Percentiles rank a stretch among this genome's conserved stretches.
Conservation (phyloP, 2,888 invertebrate genomes). For the Parnassius glacialis region DNA sequence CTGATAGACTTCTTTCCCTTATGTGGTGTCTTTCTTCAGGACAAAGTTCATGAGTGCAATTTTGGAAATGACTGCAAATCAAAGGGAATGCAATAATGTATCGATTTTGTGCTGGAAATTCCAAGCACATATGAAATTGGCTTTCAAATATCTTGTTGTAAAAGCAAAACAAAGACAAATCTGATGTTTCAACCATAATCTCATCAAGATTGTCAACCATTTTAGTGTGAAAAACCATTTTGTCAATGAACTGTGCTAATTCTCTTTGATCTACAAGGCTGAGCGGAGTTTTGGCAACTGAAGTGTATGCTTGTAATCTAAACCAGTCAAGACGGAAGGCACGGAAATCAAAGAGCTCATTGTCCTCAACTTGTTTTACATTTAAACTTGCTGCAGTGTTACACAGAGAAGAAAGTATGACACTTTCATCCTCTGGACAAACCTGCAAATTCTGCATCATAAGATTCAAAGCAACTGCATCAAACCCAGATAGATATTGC, state of each 20-base stretch:
- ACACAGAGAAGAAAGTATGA: slow-evolving; percentile 95
- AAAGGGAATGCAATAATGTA: slow-evolving; percentile 98
- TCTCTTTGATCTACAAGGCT: slow-evolving; percentile 91
- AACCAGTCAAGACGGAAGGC: slow-evolving; percentile 98
- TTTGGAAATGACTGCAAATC: slow-evolving; percentile 98
- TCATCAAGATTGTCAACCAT: slow-evolving; percentile 99
- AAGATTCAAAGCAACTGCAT: slow-evolving; percentile 94
- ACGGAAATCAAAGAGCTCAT: slow-evolving; percentile 96
- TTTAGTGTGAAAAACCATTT: slow-evolving; percentile 97
- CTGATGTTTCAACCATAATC: slow-evolving; percentile 97
- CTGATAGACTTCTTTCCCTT: slow-evolving; percentile 95
- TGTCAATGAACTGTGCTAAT: slow-evolving; percentile 95
- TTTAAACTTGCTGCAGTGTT: slow-evolving; percentile 91
- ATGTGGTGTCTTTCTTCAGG: slow-evolving; percentile 99
- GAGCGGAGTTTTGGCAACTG: slow-evolving; percentile 89
- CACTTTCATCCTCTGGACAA: slow-evolving; percentile 96
- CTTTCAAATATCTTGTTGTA: slow-evolving; percentile 98
- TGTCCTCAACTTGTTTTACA: slow-evolving; percentile 97
- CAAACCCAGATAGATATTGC: slow-evolving; percentile 97
- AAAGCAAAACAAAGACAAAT: slow-evolving; percentile 98
- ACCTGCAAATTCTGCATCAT: slow-evolving; percentile 91
- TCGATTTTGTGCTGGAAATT: slow-evolving; percentile 98
- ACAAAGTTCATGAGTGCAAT: slow-evolving; percentile 98
- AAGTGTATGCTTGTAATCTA: slow-evolving; percentile 96
- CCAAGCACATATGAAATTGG: slow-evolving; percentile 99